Conservation (phyloP, 53 echinoderm and acorn worm genomes). For the Paracentrotus lividus region DNA sequence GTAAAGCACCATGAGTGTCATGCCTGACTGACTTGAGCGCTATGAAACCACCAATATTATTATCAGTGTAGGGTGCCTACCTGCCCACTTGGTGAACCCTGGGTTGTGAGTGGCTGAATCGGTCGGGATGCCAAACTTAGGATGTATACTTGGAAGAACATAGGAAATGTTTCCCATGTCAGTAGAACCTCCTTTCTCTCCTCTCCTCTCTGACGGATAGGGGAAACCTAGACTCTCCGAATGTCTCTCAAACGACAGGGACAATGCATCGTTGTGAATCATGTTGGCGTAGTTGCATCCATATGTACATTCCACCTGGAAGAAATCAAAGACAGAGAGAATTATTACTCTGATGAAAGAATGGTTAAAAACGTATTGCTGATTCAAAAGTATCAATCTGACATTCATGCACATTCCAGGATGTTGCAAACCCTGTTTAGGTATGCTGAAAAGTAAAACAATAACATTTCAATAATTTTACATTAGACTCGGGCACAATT, state of each 20-base stretch:
- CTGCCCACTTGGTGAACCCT: conserved; percentile 83
- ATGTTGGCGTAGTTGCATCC: conserved; percentile 77
- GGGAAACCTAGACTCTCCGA: conserved; percentile 75
- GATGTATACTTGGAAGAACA: conserved; percentile 93
- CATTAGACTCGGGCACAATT: no score
- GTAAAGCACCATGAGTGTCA: no score
- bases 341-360: neutral
- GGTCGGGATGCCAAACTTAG: conserved; percentile 88
- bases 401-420: no score
- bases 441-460: no score
- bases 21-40: no score
- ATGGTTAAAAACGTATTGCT: no score
- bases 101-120: conserved; percentile 79
- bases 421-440: no score
- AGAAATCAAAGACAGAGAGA: neutral
- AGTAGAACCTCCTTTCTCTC: conserved; percentile 77
- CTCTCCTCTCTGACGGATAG: conserved; percentile 38
- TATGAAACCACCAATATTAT: no score
- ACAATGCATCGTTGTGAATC: conserved; percentile 79
- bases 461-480: no score
- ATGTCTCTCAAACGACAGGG: conserved; percentile 80
- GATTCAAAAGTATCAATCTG: no score
- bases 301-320: neutral
- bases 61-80: no score
- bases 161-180: conserved; percentile 93